Evolutionary conservation across 2,797 vertebrate genomes (phyloP), one percentile per base, ranked within the genome.

Genomic region (Xerus rutilus): DNA sequence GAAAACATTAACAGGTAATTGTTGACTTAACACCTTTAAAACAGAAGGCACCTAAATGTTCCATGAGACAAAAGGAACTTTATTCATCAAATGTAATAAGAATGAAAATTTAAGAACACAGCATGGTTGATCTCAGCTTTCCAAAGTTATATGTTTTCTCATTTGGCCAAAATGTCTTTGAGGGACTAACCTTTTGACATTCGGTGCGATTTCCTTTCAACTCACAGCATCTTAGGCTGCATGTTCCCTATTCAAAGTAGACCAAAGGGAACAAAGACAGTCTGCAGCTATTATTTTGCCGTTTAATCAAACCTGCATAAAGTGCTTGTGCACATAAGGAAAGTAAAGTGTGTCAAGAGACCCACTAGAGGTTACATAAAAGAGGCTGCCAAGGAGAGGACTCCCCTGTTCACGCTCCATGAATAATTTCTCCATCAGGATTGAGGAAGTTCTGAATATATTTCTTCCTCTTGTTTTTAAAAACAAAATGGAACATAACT

Each of bases 301-400:
- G 2, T 88, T 94, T 70, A 94, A 96, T 94, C 89, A 95, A 95
- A 89, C 30, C 89, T 62, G 86, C 85, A 91, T 74, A 32, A 94
- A 95, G 87, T 21, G 0, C 67, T 45, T 49, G 87, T 70, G 64
- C 77, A 39, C n/a, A 65, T 25, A 87, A 89, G 91, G 69, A 54
- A 85, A 94, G 70, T 25, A 45, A 82, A 21, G 15, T 23, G 45
- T 79, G 77, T 49, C 32, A 67, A 52, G 89, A 89, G 84, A 32
- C 94, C 87, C 95, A n/a, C n/a, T 11, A 10, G 81, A 59, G 93
- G 57, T 39, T 20, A 64, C 1, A 5, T 12, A n/a, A 76, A 82
- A 77, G 78, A 91, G 90, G 65, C 65, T 72, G 86, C 64, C 23
- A 11, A 0, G 65, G 47, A 67, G 18, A 70, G 45, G 32, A 28